Evolutionary conservation across 30 jellyfish, hydroid and myxozoan genomes (phyloP), one percentile per base, ranked within the genome.

Genomic region (Calvadosia cruxmelitensis): DNA sequence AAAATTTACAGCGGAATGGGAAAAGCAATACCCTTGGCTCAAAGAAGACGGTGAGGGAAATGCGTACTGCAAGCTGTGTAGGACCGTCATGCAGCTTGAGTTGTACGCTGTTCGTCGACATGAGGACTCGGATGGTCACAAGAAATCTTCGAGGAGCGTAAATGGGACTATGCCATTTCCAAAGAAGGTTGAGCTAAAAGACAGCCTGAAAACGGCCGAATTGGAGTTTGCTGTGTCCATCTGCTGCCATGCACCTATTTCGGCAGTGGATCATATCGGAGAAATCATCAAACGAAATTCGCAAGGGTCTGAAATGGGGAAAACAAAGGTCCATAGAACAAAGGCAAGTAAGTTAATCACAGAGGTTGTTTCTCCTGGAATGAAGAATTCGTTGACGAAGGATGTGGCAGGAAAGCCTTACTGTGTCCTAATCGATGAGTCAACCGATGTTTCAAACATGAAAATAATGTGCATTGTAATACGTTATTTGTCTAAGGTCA

Each of bases 251-350:
- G 50, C 76, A 48, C 83, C 89, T 1, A 68, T 73, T 23, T n/a
- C 34, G 29, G 65, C 90, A 13, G 48, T 81, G 52, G 91, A 74
- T 74, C 94, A 81, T 61, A 49, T 81, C 3, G 79, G 82, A 20
- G 89, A 81, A 69, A 31, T 73, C 3, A 64, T 73, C 7, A 27
- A 63, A 33, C 53, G 27, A 53, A 67, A 66, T 74, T 89, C 83
- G 27, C 61, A 64, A 27, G 94, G 90, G 36, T 70, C 51, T 23
- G 83, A 66, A 25, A 42, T 42, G 10, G 57, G 57, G 10, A 49
- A 65, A 15, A 33, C 73, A 23, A 80, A 80, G 80, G 75, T 73
- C 27, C 93, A 80, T 48, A 35, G 89, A 24, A 63, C 63, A 24
- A 79, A 71, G 30, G 71, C 81, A 28, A 53, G 71, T 5, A 67